Percentiles rank a stretch among this genome's conserved stretches.
phyloP scores from a whole-genome alignment of 2,888 invertebrate species.

The Melipona beecheii region DNA sequence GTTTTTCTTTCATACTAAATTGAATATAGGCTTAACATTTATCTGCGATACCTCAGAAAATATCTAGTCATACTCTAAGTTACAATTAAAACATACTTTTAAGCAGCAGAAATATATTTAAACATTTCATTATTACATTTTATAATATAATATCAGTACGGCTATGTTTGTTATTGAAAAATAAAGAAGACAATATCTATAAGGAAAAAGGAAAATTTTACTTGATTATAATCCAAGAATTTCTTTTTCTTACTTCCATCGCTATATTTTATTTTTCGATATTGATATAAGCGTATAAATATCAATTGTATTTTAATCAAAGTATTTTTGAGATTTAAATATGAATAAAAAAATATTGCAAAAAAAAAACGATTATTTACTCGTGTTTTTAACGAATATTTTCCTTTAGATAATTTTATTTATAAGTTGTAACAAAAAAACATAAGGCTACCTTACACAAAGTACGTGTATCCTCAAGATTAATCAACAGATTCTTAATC shows the following conservation, averaged over 20 bases:
- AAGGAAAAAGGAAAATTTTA: slow-evolving; percentile 5
- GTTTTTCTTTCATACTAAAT: not conserved
- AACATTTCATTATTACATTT: not conserved
- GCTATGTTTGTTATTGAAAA: not conserved
- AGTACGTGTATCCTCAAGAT: not conserved
- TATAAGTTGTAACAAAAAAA: not conserved
- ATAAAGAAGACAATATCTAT: slow-evolving; percentile 18
- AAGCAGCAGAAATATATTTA: slow-evolving; percentile 1
- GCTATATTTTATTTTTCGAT: slow-evolving; percentile 20
- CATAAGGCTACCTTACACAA: slow-evolving; percentile 6
- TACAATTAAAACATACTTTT: slow-evolving; percentile 1
- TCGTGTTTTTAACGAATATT: not conserved
- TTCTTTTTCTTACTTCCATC: slow-evolving; percentile 4
- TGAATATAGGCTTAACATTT: not conserved
- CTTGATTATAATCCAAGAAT: not conserved
- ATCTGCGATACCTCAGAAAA: slow-evolving; percentile 24
- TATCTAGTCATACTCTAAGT: slow-evolving; percentile 49
- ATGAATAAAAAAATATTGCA: slow-evolving; percentile 44
- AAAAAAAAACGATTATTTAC: not conserved
- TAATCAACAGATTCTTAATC: not conserved
- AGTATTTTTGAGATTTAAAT: slow-evolving; percentile 59
- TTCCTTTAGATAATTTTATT: not conserved
- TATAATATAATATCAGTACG: not conserved
- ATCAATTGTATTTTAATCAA: slow-evolving; percentile 31
- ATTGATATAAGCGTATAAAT: slow-evolving; percentile 34